Evolutionary conservation across 35 echinoderm and acorn worm species (phyloP), one percentile per base, ranked within the genome.

Genomic region (Hemicentrotus pulcherrimus): DNA sequence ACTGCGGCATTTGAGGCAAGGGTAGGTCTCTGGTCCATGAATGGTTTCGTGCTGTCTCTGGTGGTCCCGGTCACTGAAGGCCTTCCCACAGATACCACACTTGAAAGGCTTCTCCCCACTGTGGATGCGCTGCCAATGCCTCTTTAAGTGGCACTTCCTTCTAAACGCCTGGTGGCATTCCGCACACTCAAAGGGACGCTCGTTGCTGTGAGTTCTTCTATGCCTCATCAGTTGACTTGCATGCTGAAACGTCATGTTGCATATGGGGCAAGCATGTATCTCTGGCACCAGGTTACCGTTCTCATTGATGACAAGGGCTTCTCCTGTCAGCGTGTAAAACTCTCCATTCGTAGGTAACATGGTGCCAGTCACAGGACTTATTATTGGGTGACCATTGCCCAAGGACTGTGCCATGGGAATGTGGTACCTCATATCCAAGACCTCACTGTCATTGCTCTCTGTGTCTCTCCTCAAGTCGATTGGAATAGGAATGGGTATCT

Each of bases 41-140:
- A 99, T 99, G 31, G 98, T 99, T 60, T 99, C 98, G 48, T 99
- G 98, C 58, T 99, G 98, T 22, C 98, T 95, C 85, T 99, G 98
- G 94, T 99, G 98, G 87, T 99, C 98, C 13, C 98, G 86, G 65
- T 99, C 98, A 86, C 98, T 99, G 95, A 99, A 99, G 32, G 98
- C 96, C 86, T 99, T 99, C 16, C 96, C 96, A 94, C 98, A 99
- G 70, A 99, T 97, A n/a, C 96, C 98, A 91, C 98, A 99, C 87
- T 99, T 99, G 91, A 99, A 99, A 32, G 98, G 98, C 85, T 99
- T 99, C 94, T 99, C 98, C 31, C 98, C 98, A 48, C 98, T 99
- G 95, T 99, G 98, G 58, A 99, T 99, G 12, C 98, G 94, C 94
- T 99, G 98, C 98, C 98, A 99, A 86, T 99, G 98, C 11, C 98